These are phyloP conservation scores for Hypsibius dujardini DNA, from an alignment of 1,140 invertebrate species.

Conservation along the genomic window DNA sequence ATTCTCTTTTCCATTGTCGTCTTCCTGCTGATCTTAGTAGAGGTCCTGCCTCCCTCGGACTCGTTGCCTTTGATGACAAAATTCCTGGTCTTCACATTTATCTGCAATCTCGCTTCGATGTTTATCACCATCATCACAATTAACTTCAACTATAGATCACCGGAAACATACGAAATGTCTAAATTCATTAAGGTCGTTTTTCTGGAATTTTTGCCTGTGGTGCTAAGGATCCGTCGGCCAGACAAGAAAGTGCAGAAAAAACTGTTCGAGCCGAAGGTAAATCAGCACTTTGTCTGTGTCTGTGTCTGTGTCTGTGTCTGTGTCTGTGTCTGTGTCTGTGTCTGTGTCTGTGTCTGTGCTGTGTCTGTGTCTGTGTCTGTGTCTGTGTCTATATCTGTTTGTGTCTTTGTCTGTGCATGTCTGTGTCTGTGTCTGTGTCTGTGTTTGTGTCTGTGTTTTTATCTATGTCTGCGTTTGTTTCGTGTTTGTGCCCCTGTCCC, in stretches of 20 bases:
- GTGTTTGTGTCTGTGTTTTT: too few relatives aligned
- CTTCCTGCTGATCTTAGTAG: slow-evolving; percentile 3
- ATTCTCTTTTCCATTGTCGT: slow-evolving; percentile 14
- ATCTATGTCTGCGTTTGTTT: too few relatives aligned
- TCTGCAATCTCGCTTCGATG: neutral
- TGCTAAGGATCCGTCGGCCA: neutral
- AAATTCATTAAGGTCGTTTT: neutral
- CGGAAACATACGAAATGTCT: neutral
- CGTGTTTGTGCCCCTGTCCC: too few relatives aligned
- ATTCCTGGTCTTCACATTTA: slow-evolving; percentile 10
- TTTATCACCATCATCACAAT: neutral
- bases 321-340: neutral
- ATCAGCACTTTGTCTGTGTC: neutral
- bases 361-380: neutral
- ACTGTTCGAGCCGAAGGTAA: neutral
- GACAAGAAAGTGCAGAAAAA: neutral
- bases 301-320: neutral
- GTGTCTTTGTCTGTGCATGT: too few relatives aligned
- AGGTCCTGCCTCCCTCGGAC: slow-evolving; percentile 10
- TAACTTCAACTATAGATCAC: neutral
- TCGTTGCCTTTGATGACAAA: slow-evolving; percentile 10
- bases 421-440: too few relatives aligned
- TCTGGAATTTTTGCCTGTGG: neutral
- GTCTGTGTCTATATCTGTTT: too few relatives aligned
- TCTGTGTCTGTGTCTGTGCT: neutral